Evolutionary conservation across 1,140 invertebrate genomes (phyloP), one percentile per base, ranked within the genome.

Genomic region (Drosophila tristis): DNA sequence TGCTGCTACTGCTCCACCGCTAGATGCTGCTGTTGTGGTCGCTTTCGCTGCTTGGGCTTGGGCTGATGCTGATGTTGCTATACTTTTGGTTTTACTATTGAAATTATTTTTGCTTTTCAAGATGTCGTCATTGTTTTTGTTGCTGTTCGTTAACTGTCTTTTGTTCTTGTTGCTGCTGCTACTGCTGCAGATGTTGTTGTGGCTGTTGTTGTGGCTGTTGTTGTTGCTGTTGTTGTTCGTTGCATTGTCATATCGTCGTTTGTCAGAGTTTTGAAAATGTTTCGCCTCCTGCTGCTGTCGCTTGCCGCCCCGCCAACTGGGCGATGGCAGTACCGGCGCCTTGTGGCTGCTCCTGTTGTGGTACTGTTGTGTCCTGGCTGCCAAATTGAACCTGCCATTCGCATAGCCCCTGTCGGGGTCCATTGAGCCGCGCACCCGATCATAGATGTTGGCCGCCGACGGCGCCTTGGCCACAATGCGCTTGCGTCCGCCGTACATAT

Each of bases 401-500:
- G 31, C 60, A 49, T 75, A 73, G 20, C 77, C 49, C 39, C 66
- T 70, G 50, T 86, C 82, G 31, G 64, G 72, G 42, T 78, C 78
- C n/a, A 68, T 58, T 11, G 82, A 61, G 53, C 68, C 73, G 39
- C 82, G 80, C 51, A 91, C 73, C 25, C 86, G 82, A 58, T 91
- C 90, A 72, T 91, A 91, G 49, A 91, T 78, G 58, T 90, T 91
- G 16, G 67, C 58, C n/a, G 80, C 56, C 26, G 84, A 59, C 5
- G 84, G 90, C 53, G 81, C 61, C 43, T 91, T 91, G 25, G 75
- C 73, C 49, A 74, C 67, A 35, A 91, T 90, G 29, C 90, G 82
- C 31, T 80, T 73, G 4, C 90, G 78, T 47, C 90, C 90, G n/a
- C 90, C 90, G 56, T 91, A 91, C 86, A 91, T 89, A 31, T 91